phyloP scores from a whole-genome alignment of 92 coral and sea anemone genomes.

The Micromussa lordhowensis region DNA sequence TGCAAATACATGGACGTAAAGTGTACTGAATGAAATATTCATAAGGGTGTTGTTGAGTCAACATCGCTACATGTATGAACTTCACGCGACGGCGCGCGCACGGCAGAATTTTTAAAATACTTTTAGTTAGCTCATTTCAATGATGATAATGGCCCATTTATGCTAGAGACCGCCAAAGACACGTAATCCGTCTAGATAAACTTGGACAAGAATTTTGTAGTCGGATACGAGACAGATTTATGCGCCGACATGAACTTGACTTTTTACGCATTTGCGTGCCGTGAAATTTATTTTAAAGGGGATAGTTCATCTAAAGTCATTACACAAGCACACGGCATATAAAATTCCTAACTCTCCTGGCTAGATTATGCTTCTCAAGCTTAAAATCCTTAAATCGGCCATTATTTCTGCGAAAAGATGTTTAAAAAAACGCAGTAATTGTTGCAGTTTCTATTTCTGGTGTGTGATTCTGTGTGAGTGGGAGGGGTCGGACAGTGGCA shows the following conservation, averaged over 20 bases:
- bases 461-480: background rate
- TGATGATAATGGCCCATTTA: background rate
- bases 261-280: background rate
- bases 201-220: background rate
- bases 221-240: background rate
- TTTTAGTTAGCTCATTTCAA: background rate
- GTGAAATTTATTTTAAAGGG: background rate
- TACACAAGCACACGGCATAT: background rate
- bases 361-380: background rate
- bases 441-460: too few relatives aligned
- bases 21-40: background rate
- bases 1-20: background rate
- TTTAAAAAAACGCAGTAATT: background rate
- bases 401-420: background rate
- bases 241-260: background rate
- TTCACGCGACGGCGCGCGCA: background rate
- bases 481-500: background rate
- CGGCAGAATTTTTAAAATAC: background rate
- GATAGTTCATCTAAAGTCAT: background rate
- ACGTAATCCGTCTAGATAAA: background rate
- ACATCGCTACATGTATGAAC: background rate
- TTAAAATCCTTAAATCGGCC: background rate
- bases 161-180: background rate
- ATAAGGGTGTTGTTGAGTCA: background rate
- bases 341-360: background rate